Base-by-base conservation (phyloP, 2,113 vertebrate genomes). In the Nyctibius bracteatus region DNA sequence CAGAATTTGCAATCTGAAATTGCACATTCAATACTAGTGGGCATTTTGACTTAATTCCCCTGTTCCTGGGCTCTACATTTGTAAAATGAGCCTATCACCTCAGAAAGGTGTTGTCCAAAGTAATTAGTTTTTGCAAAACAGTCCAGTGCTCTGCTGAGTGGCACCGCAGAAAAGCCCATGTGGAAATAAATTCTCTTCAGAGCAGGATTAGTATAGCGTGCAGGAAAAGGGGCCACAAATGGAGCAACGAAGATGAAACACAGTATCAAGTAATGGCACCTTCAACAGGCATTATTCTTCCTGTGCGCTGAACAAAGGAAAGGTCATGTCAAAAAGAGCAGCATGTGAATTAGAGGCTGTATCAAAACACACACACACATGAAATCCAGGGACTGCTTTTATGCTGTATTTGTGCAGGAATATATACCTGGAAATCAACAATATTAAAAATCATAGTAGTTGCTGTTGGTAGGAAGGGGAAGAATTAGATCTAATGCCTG, bases 51-150 rank as follows among this genome's bases (percentile, higher is more conserved):
- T 88, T 61, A 93, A 86, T 86, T 90, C 88, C 33, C 30, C 51
- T 71, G 30, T 72, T 95, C 35, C 59, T 39, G 24, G 90, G 62
- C 39, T 92, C 55, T 92, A 27, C 59, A 30, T 84, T 77, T 84
- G 47, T 86, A 81, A 88, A 95, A 96, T 33, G 31, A 84, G 68
- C 49, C 66, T 61, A 71, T 81, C 52, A 9, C 52, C 35, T 88
- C 68, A 62, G 72, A 92, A 94, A 71, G 72, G 47, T 86, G 75
- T 37, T 92, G 65, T 93, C 92, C 87, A 78, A 71, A 88, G 77
- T 74, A 93, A 96, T 93, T 92, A 72, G 61, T 10, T 90, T 93
- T 84, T 92, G 68, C 72, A 67, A 49, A 94, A 67, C 75, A 90
- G 75, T 75, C 72, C 72, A 88, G 16, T 78, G 65, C 93, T 88